Evolutionary conservation across 1,140 invertebrate species (phyloP).

Genomic region (Paraescarpia echinospica): DNA sequence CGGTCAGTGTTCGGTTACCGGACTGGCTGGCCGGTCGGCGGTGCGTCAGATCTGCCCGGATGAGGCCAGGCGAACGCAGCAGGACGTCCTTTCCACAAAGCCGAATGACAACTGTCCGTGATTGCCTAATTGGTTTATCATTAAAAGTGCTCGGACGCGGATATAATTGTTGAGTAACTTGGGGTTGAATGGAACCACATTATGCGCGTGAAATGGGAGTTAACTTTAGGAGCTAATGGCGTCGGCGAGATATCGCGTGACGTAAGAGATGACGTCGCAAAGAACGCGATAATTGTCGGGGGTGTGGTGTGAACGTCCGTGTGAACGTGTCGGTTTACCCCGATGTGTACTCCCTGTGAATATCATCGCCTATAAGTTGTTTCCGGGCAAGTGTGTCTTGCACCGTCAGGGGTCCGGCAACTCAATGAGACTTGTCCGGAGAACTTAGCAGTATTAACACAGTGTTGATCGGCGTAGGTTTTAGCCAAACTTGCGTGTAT

Average conservation of each 20-base stretch:
- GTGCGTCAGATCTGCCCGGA: neutral
- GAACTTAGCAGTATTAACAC: neutral
- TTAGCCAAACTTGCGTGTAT: neutral
- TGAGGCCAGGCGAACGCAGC: neutral
- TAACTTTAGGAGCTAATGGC: conserved; percentile 5
- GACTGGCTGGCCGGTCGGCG: too few species aligned
- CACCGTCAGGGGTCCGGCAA: neutral
- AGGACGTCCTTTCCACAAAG: neutral
- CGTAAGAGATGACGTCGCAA: neutral
- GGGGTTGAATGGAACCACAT: neutral
- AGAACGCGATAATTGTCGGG: neutral
- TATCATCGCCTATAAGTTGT: neutral
- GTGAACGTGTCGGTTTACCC: neutral
- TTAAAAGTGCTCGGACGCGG: conserved; percentile 3
- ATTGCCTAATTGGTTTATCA: conserved; percentile 6
- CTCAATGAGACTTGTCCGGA: neutral
- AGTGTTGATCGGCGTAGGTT: neutral
- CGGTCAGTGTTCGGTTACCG: neutral
- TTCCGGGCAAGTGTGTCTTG: neutral
- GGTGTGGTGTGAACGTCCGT: neutral
- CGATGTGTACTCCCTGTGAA: neutral
- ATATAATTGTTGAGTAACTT: conserved; percentile 6
- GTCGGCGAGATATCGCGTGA: neutral
- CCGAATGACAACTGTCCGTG: neutral
- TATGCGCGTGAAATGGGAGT: conserved; percentile 3